Base-by-base conservation (phyloP, 37 sponge, comb jelly and placozoan species). In the Mnemiopsis leidyi region DNA sequence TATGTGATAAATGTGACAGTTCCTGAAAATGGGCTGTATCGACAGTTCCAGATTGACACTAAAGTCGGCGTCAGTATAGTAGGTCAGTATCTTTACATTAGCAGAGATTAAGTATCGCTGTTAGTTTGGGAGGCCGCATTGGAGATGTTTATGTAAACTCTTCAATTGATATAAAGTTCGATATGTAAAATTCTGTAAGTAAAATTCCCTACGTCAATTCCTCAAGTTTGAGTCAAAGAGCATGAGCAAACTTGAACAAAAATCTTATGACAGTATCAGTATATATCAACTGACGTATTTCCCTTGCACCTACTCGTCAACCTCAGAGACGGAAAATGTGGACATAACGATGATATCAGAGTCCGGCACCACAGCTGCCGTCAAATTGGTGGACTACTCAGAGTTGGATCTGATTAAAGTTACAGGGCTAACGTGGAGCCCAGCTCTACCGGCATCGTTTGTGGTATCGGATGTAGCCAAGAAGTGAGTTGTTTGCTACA, bases 41-140 rank as follows among this genome's bases (percentile, higher is more conserved):
- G 30, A 23, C 75, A 71, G 75, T 71, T 71, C 75, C 75, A 71
- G 30, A 71, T 71, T 71, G 75, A 71, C 20, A 29, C 75, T 5
- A 71, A n/a, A 71, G 30, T 71, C 20, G 75, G 75, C n/a, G 3
- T 71, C 25, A 71, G 30, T 18, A n/a, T 71, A 23, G 75, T 71
- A 5, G 75, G 75, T 71, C n/a, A n/a, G n/a, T n/a, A n/a, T n/a
- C n/a, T n/a, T n/a, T n/a, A n/a, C n/a, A n/a, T n/a, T n/a, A n/a
- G n/a, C n/a, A n/a, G n/a, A n/a, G n/a, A n/a, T n/a, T n/a, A n/a
- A n/a, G n/a, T n/a, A n/a, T n/a, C n/a, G n/a, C n/a, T n/a, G n/a
- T n/a, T n/a, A n/a, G n/a, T n/a, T n/a, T n/a, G n/a, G n/a, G n/a
- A n/a, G n/a, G n/a, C n/a, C n/a, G n/a, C n/a, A n/a, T n/a, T n/a